Evolutionary conservation across 2,797 vertebrate species (phyloP), one percentile per base, ranked within the genome.

Genomic region (Microtus obscurus): DNA sequence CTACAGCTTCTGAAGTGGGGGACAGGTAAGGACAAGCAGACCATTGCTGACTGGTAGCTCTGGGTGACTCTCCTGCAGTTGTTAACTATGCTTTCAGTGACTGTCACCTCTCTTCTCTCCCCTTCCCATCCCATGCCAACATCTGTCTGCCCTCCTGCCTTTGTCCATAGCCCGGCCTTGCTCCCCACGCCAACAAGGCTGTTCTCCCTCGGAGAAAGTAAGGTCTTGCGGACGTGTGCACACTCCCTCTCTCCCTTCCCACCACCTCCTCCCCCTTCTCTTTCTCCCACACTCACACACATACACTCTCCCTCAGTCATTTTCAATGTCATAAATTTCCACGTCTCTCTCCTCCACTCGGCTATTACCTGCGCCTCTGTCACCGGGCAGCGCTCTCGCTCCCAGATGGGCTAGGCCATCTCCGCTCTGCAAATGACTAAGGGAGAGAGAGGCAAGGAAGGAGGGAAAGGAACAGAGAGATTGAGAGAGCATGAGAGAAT

Each of bases 301-400:
- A 87, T 96, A 78, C 95, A 21, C 40, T 25, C 96, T 96, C 98
- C 98, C 98, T 99, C 99, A 98, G 98, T 98, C 98, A 98, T 99
- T 99, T 98, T 98, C 98, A 98, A 99, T 99, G 99, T 99, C 99
- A 99, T 99, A 98, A 98, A 99, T 99, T 99, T 99, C 98, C 98
- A 98, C 98, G 98, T 99, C 97, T 97, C 97, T 98, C 97, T 97
- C 97, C 97, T 97, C 97, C 12, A 10, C 98, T 99, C 98, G 98
- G 99, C 99, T 99, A 99, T 99, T 99, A 99, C 99, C 99, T 99
- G 99, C 98, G 98, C 98, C 99, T 98, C 98, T 97, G 97, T 98
- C 98, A 98, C 97, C 97, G 19, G 69, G 95, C 93, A 82, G 31
- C 25, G 88, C 92, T 96, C 90, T 92, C 83, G 89, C 93, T 98